These are phyloP conservation scores for Pholis gunnellus DNA, from an alignment of 2,113 vertebrate species.

Conservation along the genomic window DNA sequence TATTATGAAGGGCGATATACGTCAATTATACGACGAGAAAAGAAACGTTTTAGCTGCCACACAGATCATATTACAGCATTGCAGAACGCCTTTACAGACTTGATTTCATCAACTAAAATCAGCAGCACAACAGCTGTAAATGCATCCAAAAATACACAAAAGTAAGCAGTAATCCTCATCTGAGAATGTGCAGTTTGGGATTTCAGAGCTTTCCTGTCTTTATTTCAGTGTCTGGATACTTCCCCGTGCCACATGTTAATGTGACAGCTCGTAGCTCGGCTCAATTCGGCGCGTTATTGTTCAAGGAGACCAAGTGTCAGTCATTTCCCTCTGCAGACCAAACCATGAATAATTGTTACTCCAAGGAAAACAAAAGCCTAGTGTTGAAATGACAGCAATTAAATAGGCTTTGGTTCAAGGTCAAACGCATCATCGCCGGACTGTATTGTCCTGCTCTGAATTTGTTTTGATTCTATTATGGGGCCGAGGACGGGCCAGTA, in stretches of 20 bases:
- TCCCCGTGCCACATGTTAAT: conserved; percentile 68
- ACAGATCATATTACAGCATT: not conserved
- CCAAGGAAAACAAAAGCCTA: conserved; percentile 50
- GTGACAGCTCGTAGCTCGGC: conserved; percentile 68
- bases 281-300: conserved; percentile 69
- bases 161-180: conserved; percentile 4
- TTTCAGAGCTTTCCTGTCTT: conserved; percentile 42
- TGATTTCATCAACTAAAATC: conserved; percentile 13
- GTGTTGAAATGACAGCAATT: conserved; percentile 61
- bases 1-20: conserved; percentile 2
- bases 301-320: conserved; percentile 69
- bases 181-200: conserved; percentile 15
- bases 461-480: conserved; percentile 35
- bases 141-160: not conserved
- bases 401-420: conserved; percentile 62
- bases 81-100: not conserved
- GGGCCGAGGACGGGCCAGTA: not conserved
- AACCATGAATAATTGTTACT: conserved; percentile 73
- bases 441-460: conserved; percentile 30
- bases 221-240: conserved; percentile 41
- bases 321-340: conserved; percentile 62
- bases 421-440: conserved; percentile 32
- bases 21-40: conserved; percentile 30
- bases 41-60: not conserved
- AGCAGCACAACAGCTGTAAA: not conserved